Conservation (phyloP, 1,140 invertebrate genomes). For the Anastrepha ludens region DNA sequence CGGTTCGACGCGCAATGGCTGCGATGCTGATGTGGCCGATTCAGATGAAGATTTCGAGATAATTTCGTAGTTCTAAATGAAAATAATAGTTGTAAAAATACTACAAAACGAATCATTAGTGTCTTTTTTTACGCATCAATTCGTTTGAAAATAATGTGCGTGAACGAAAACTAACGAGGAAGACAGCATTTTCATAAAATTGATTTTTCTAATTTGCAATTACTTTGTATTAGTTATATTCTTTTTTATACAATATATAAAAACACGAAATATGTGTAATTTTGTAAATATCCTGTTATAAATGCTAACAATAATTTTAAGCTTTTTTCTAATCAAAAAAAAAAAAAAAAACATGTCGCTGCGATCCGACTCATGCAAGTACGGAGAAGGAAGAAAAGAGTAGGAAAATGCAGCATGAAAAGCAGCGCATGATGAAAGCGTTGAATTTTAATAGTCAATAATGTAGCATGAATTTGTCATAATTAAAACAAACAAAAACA, state of each 20-base stretch:
- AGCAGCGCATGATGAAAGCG: neutral
- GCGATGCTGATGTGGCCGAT: conserved; percentile 75
- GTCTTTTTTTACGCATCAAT: conserved; percentile 2
- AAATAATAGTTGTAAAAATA: neutral
- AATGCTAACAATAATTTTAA: conserved; percentile 39
- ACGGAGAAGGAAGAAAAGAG: neutral
- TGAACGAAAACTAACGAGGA: neutral
- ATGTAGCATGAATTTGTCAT: conserved; percentile 14
- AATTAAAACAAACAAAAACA: neutral
- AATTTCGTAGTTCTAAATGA: conserved; percentile 58
- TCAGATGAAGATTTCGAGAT: conserved; percentile 79
- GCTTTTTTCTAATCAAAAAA: neutral
- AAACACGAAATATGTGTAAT: neutral
- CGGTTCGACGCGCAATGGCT: conserved; percentile 50
- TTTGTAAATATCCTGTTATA: conserved; percentile 27
- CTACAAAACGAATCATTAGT: conserved; percentile 16
- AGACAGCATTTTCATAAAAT: conserved; percentile 34
- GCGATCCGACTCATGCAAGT: neutral
- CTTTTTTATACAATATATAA: conserved; percentile 26
- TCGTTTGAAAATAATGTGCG: neutral
- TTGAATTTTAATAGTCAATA: conserved; percentile 34
- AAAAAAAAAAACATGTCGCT: neutral
- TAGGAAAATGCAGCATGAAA: too few relatives aligned
- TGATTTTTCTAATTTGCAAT: conserved; percentile 44
- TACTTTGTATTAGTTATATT: conserved; percentile 34